Evolutionary conservation across 2,113 vertebrate species (phyloP), one percentile per base, ranked within the genome.

Genomic region (Pelmatolapia mariae): DNA sequence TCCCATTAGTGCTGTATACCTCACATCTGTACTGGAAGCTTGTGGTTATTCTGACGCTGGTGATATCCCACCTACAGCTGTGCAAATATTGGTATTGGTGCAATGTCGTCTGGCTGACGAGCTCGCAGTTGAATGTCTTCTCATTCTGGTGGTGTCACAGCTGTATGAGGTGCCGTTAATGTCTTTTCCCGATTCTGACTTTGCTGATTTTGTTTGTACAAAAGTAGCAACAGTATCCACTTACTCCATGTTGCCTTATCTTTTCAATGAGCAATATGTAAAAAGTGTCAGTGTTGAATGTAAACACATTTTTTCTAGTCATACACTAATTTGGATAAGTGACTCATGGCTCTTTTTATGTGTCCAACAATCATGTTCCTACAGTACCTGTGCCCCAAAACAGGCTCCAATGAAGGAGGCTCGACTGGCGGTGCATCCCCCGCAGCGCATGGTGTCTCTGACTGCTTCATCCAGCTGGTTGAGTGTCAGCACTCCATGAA

Each of bases 351-450:
- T 73, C 38, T n/a, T 52, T 78, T 68, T 38, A 38, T 0, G 2
- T 8, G 24, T 47, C 71, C 6, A 31, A 73, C 16, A 66, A 38
- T 29, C 8, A 22, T 10, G 4, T 76, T 38, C 3, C 10, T 8
- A 4, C 78, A 4, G 24, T 93, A 96, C 96, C 95, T 96, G 95
- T 36, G 95, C 96, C 40, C 95, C 94, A 26, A 96, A 93, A 8
- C 96, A 96, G 84, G 95, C 96, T 82, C 95, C 95, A 1, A 96
- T 96, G 89, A 96, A 96, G 73, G 95, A 92, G 88, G 94, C 80
- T 54, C 95, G 78, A 86, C 96, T 96, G 85, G 94, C 81, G 73
- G 94, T 95, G 94, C 95, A 96, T 81, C 95, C 94, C 89, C 96
- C 95, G 10, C 94, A 82, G 85, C 94, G 93, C 94, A 96, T 96